Evolutionary conservation across 2,113 vertebrate species (phyloP).

Genomic region (Cryptomyrus ogoouensis): DNA sequence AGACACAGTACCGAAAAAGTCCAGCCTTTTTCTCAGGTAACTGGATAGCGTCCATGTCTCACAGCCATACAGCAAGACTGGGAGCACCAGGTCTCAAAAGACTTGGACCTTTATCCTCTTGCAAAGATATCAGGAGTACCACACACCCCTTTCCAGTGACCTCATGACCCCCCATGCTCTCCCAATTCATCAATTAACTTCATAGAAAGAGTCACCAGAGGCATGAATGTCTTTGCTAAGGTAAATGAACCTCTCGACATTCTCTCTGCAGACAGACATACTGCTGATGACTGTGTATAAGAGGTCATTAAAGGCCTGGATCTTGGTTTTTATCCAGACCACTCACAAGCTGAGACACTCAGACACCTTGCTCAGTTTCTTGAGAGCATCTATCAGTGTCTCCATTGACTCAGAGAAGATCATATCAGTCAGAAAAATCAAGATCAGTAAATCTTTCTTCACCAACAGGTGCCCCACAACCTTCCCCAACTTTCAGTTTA

Average conservation of each 20-base stretch:
- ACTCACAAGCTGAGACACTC: not conserved
- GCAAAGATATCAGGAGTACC: not conserved
- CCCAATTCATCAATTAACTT: not conserved
- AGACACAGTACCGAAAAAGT: not conserved
- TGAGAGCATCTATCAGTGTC: not conserved
- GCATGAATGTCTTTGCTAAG: not conserved
- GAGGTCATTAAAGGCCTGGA: not conserved
- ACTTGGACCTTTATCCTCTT: not conserved
- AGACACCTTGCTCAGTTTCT: not conserved
- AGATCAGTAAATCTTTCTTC: too few relatives aligned
- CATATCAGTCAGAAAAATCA: not conserved
- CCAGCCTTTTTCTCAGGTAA: not conserved
- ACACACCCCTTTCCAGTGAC: not conserved
- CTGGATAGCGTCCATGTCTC: not conserved
- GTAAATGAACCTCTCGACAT: not conserved
- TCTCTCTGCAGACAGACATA: not conserved
- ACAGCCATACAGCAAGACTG: not conserved
- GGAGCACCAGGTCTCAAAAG: not conserved
- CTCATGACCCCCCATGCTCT: not conserved
- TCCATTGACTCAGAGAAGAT: not conserved
- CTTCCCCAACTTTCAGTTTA: too few relatives aligned
- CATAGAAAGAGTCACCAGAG: not conserved
- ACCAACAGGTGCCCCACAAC: too few relatives aligned
- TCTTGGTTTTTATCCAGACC: not conserved
- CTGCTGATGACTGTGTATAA: not conserved